Percentiles rank a stretch among this genome's conserved stretches.
phyloP scores from a whole-genome alignment of 2,888 invertebrate genomes.

The Hipparchia sbordonii region DNA sequence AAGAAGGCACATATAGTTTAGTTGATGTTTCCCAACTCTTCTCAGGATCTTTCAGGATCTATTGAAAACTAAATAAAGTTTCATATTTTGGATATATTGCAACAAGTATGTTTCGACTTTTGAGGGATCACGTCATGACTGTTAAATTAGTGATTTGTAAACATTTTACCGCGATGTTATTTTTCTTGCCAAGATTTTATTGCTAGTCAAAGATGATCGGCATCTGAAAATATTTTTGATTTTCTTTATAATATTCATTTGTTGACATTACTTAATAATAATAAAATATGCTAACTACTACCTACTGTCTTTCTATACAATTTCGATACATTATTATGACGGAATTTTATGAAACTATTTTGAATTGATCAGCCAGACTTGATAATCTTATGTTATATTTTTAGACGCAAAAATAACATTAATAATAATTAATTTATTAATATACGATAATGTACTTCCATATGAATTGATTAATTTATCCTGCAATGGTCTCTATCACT shows the following conservation, averaged over 20 bases:
- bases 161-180: neutral
- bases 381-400: neutral
- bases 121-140: neutral
- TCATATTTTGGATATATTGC: neutral
- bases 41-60: neutral
- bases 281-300: no score
- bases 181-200: no score
- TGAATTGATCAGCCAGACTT: conserved; percentile 2
- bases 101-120: neutral
- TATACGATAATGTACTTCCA: conserved; percentile 37
- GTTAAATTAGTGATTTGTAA: neutral
- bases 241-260: no score
- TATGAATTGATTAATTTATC: conserved; percentile 34
- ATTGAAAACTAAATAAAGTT: neutral
- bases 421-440: conserved; percentile 2
- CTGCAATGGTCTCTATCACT: conserved; percentile 28
- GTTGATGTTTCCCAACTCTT: neutral
- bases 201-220: no score
- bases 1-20: neutral
- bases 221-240: no score
- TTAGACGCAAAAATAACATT: neutral
- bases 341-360: neutral
- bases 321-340: neutral
- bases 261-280: no score
- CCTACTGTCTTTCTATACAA: neutral